Evolutionary conservation across 2,113 vertebrate genomes (phyloP), one percentile per base, ranked within the genome.

Genomic region (Lophotis ruficrista): DNA sequence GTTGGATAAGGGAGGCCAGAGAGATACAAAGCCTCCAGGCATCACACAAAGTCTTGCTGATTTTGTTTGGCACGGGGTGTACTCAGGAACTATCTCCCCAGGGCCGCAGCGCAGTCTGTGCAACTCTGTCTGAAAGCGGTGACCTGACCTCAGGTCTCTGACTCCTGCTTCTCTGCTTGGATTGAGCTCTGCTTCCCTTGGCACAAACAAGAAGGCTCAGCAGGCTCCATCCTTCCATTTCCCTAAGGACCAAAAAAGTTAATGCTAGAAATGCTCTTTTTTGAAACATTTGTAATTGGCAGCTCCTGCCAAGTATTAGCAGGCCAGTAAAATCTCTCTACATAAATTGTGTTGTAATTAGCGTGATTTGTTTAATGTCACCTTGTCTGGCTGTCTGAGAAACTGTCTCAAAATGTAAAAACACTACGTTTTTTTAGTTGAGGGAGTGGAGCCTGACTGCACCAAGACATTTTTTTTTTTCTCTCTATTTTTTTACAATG

Each of bases 261-360:
- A 88, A 83, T 51, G 21, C 64, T 91, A 51, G 60, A 91, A 95
- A 78, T 15, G 27, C 38, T 75, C 71, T 80, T 78, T 91, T 91
- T 87, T 53, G 65, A 93, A 96, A 80, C n/a, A 60, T 51, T 95
- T 78, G 43, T 83, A 51, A 61, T 83, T 97, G 89, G 89, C 89
- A 97, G 85, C 35, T 82, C 43, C 93, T 95, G 82, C 70, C 58
- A 93, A 82, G 73, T 65, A 95, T 94, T 89, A 95, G 38, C 73
- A 85, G 69, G 50, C 66, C 82, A 82, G 48, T 81, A 72, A 96
- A 95, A 96, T 94, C 83, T 94, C 82, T 92, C 71, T 75, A 91
- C 91, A 96, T 89, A 87, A 94, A 95, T 86, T 91, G 84, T 92
- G 91, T 93, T 92, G 85, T 91, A 96, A 96, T 97, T 92, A 61